Base-by-base conservation (phyloP, 2,113 vertebrate species). In the Pelecanoides urinatrix region DNA sequence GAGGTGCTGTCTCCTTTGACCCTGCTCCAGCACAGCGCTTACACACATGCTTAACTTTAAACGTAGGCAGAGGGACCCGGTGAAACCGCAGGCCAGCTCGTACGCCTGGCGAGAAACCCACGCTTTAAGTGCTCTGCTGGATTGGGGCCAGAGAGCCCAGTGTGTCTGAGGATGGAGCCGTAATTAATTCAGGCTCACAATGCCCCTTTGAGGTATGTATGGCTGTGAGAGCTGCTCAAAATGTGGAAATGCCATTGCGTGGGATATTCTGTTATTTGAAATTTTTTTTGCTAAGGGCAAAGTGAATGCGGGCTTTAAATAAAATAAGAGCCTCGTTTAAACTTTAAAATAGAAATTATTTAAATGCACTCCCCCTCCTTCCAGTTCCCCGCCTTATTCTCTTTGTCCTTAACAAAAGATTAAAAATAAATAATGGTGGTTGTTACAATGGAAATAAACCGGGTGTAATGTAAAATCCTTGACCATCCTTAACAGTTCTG, bases 31-130 rank as follows among this genome's bases (percentile, higher is more conserved):
- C 34, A 22, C 53, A 71, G 38, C 32, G 30, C 23, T 61, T 36
- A 18, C 0, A 2, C 55, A 30, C 4, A 1, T 27, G 53, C 53
- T 84, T 7, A 26, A 27, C 59, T 87, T 20, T 81, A 70, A 40
- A 29, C 6, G 6, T 1, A 49, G 42, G 45, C 62, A 65, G 63
- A 55, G 66, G 74, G 13, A 30, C 42, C 27, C 12, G 32, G 42
- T 0, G 20, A 77, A 67, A 45, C 18, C 1, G 2, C 0, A 3
- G 56, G 29, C 10, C 2, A 0, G 44, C 29, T 68, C 6, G 1
- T 53, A 29, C 0, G 2, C 42, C 1, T 19, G 90, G 52, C 0
- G 13, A 84, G 70, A 50, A 77, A 52, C 66, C 59, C 0, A 0
- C 18, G 2, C 67, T 62, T 27, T 30, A 36, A 81, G 72, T 84